Evolutionary conservation across 2,888 invertebrate species (phyloP).

Genomic region (Dione juno): DNA sequence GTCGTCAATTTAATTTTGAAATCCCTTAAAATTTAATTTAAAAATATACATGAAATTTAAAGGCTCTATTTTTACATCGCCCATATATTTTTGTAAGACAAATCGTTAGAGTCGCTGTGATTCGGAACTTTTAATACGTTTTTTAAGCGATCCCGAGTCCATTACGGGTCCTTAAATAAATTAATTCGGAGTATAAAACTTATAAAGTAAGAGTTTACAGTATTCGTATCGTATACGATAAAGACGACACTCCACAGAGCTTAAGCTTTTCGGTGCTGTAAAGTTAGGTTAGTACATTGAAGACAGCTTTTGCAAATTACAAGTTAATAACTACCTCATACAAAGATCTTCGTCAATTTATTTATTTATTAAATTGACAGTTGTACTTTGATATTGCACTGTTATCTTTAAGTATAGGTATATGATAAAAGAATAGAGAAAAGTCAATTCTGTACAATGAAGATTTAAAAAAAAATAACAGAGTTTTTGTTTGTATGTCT

Average conservation of each 20-base stretch:
- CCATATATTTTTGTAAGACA: conserved; percentile 19
- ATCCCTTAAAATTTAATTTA: conserved; percentile 1
- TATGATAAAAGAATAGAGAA: too few relatives aligned
- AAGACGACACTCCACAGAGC: neutral
- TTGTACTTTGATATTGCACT: too few relatives aligned
- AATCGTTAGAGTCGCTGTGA: conserved; percentile 22
- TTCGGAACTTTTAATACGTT: conserved; percentile 13
- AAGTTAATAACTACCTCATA: too few relatives aligned
- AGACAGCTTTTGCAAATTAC: neutral
- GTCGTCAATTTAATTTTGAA: conserved; percentile 7
- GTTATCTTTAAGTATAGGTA: too few relatives aligned
- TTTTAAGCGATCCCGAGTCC: conserved; percentile 17
- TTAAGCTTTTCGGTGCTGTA: neutral
- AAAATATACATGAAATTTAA: neutral
- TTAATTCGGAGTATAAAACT: conserved; percentile 25
- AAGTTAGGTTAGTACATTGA: neutral
- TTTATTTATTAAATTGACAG: too few relatives aligned
- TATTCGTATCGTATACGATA: neutral
- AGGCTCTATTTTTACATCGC: conserved; percentile 5
- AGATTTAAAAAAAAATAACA: too few relatives aligned
- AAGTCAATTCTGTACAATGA: too few relatives aligned
- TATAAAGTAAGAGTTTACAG: conserved; percentile 10
- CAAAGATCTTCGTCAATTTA: too few relatives aligned
- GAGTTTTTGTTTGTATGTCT: too few relatives aligned
- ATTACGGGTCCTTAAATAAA: conserved; percentile 25